Percentiles rank a stretch among this genome's conserved stretches.
These are phyloP conservation scores for Electrophaes corylata DNA, from an alignment of 2,888 invertebrate species.

Conservation along the genomic window DNA sequence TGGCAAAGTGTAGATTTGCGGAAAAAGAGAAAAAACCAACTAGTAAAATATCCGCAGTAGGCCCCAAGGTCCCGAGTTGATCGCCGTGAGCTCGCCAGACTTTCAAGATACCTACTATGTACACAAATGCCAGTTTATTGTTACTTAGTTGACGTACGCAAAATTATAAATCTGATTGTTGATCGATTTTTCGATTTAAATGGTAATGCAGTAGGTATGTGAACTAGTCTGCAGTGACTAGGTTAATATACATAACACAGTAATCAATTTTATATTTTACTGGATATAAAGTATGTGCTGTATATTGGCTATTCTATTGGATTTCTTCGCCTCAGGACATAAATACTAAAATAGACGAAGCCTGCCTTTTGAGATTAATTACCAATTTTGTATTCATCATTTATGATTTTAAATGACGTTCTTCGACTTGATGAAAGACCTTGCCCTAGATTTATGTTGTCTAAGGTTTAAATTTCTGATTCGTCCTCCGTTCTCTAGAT, in stretches of 20 bases:
- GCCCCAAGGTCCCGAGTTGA: conserved; percentile 74
- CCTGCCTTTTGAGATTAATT: conserved; percentile 29
- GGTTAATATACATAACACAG: too few species aligned
- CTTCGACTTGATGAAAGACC: conserved; percentile 30
- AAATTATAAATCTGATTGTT: conserved; percentile 19
- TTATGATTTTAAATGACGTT: conserved; percentile 33
- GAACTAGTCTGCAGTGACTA: too few species aligned
- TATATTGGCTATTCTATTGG: neutral
- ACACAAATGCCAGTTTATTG: conserved; percentile 51
- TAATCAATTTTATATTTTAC: too few species aligned
- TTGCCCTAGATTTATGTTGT: conserved; percentile 32
- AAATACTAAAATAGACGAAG: conserved; percentile 17
- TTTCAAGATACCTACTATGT: conserved; percentile 65
- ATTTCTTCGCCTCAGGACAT: conserved; percentile 19
- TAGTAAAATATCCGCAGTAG: conserved; percentile 73
- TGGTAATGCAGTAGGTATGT: too few species aligned
- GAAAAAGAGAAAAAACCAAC: conserved; percentile 71
- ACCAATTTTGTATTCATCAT: conserved; percentile 27
- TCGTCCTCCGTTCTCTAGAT: conserved; percentile 10
- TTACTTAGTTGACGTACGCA: conserved; percentile 38
- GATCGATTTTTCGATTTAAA: neutral
- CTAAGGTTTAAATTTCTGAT: conserved; percentile 14
- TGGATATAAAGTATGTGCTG: neutral
- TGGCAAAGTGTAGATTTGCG: conserved; percentile 63
- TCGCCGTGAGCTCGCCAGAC: conserved; percentile 72